Base-by-base conservation (phyloP, 2,113 vertebrate species). In the Zapornia atra region DNA sequence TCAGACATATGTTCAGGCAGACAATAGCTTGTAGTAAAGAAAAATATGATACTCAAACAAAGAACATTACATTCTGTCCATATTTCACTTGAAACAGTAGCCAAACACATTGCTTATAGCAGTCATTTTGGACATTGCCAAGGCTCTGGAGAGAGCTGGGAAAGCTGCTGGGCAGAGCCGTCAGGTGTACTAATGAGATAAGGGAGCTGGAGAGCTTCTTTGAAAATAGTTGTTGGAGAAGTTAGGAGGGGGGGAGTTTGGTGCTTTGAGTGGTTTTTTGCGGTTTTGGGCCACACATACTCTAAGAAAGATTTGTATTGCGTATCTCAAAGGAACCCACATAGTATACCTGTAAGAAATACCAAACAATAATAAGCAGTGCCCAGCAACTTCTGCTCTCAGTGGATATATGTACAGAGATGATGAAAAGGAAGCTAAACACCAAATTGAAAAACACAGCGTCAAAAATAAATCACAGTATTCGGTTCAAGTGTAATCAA, bases 111-210 rank as follows among this genome's bases (percentile, higher is more conserved):
- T 90, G 70, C 66, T 88, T 86, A 65, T 31, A 92, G 82, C 84
- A 87, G 73, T 82, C 51, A 66, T 86, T 94, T 94, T 95, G 88
- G 84, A 85, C 86, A 80, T 77, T 95, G 81, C 40, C 86, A 91
- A 56, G 36, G 66, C 92, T 90, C 91, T 85, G 36, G 91, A 94
- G 92, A 87, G 81, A 87, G 70, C 73, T 56, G 70, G 83, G 65
- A 83, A 90, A 94, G 90, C 82, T 93, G 80, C 82, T 79, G 86
- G 81, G 89, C 81, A 87, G 50, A 96, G 53, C 63, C 42, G 8
- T 92, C 92, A 95, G 95, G 89, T 91, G 94, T 76, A 80, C 70
- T 96, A 97, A 95, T 95, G 94, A 97, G 96, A 94, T 93, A 80
- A 97, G 96, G 92, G 96, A 96, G 50, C 77, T 95, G 66, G 97